These are phyloP conservation scores for Tricholauxania praeusta DNA, from an alignment of 2,888 invertebrate species.

Conservation along the genomic window DNA sequence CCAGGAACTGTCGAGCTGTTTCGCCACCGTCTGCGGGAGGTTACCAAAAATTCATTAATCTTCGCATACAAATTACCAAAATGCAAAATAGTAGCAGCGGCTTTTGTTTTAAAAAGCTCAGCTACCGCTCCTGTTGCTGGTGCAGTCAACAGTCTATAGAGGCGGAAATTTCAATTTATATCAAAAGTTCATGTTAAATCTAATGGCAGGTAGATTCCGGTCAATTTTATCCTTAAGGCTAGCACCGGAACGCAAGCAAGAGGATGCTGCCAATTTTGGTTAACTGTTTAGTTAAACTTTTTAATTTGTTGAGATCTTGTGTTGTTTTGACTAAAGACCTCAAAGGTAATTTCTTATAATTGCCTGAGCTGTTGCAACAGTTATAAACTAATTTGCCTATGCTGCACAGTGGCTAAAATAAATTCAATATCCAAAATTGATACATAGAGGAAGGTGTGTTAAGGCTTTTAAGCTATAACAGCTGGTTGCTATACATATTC, in stretches of 20 bases:
- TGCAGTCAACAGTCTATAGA: background rate
- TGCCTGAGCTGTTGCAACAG: background rate
- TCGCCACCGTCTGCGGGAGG: slow-evolving; percentile 12
- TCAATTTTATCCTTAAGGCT: background rate
- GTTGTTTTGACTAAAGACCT: background rate
- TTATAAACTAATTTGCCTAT: slow-evolving; percentile 27
- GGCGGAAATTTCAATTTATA: slow-evolving; percentile 22
- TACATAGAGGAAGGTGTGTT: too few relatives aligned
- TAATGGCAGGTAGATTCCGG: slow-evolving; percentile 3
- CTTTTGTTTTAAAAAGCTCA: slow-evolving; percentile 7
- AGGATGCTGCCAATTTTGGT: slow-evolving; percentile 6
- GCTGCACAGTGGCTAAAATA: background rate
- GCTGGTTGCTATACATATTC: too few relatives aligned
- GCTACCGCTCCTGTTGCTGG: background rate
- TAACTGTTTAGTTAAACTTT: slow-evolving; percentile 20
- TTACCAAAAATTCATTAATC: slow-evolving; percentile 33
- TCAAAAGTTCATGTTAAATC: background rate
- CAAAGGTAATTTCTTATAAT: background rate
- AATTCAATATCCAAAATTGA: too few relatives aligned
- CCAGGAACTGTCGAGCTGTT: slow-evolving; percentile 39
- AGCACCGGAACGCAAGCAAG: background rate
- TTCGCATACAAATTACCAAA: slow-evolving; percentile 30
- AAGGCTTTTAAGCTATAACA: too few relatives aligned
- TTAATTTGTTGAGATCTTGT: slow-evolving; percentile 13
- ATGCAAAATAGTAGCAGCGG: background rate